Evolutionary conservation across 2,113 vertebrate species (phyloP).

Genomic region (Misgurnus mizolepis): DNA sequence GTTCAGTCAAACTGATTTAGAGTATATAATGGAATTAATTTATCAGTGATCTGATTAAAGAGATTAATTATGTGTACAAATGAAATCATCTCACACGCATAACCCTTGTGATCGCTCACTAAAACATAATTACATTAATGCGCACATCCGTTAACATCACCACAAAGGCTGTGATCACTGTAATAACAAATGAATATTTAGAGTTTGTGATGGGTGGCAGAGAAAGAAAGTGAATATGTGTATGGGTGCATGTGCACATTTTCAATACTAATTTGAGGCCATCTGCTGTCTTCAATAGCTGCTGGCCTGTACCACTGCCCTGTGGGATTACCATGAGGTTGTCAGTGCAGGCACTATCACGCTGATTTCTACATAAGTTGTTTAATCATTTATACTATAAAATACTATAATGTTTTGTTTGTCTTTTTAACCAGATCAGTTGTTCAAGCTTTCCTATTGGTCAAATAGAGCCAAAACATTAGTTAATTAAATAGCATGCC

Average conservation of each 20-base stretch:
- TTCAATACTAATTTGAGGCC: conserved; percentile 69
- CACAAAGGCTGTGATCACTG: background rate
- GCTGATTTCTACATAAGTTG: conserved; percentile 31
- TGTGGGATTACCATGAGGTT: conserved; percentile 70
- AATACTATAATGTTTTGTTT: too few species aligned
- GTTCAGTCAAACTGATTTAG: conserved; percentile 11
- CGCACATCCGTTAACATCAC: background rate
- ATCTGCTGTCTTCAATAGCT: conserved; percentile 70
- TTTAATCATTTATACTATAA: conserved; percentile 23
- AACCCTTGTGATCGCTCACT: background rate
- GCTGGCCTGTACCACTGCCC: conserved; percentile 62
- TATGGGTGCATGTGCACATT: conserved; percentile 38
- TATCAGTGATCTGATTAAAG: conserved; percentile 36
- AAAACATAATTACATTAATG: conserved; percentile 30
- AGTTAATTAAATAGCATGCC: background rate
- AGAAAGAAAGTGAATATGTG: background rate
- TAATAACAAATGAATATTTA: background rate
- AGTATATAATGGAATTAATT: conserved; percentile 13
- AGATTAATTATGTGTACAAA: conserved; percentile 29
- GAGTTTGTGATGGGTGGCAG: background rate
- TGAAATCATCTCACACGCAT: background rate
- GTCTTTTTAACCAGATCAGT: background rate
- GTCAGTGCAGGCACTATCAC: conserved; percentile 60
- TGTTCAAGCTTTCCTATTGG: background rate
- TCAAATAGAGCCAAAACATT: background rate